Percentiles rank a stretch among this genome's conserved stretches.
Conservation (phyloP, 2,797 vertebrate species). For the Cryptoprocta ferox region DNA sequence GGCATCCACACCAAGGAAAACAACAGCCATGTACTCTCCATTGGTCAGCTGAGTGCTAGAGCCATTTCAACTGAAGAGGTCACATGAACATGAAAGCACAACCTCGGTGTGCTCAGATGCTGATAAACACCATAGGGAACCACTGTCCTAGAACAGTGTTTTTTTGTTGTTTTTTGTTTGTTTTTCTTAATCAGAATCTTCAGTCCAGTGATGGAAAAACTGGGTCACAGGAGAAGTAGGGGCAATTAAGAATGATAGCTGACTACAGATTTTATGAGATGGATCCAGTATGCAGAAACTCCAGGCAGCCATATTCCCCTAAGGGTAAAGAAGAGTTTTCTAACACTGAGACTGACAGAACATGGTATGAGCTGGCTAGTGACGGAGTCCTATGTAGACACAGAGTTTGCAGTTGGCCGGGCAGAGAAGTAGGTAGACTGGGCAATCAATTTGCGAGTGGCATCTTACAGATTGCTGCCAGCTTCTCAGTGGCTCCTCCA, state of each 20-base stretch:
- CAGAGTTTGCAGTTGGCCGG: neutral
- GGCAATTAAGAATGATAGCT: neutral
- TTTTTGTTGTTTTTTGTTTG: no score
- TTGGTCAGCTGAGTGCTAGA: neutral
- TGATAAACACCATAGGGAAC: neutral
- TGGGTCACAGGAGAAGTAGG: neutral
- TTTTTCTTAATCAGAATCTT: neutral
- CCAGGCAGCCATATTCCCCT: no score
- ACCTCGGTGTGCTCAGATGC: neutral
- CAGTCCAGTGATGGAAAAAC: neutral
- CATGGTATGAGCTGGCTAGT: neutral
- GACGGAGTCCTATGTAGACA: neutral
- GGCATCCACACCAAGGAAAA: neutral
- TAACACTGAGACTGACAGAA: neutral
- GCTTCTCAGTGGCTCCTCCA: neutral
- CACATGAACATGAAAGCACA: neutral
- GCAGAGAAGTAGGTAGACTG: neutral
- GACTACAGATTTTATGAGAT: neutral
- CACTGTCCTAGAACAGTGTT: neutral
- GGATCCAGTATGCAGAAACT: neutral
- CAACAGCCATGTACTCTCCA: neutral
- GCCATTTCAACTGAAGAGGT: no score
- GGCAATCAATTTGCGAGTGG: neutral
- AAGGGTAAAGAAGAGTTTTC: neutral
- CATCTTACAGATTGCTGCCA: neutral